Base-by-base conservation (phyloP, 1,140 invertebrate genomes). In the Mizuhopecten yessoensis region DNA sequence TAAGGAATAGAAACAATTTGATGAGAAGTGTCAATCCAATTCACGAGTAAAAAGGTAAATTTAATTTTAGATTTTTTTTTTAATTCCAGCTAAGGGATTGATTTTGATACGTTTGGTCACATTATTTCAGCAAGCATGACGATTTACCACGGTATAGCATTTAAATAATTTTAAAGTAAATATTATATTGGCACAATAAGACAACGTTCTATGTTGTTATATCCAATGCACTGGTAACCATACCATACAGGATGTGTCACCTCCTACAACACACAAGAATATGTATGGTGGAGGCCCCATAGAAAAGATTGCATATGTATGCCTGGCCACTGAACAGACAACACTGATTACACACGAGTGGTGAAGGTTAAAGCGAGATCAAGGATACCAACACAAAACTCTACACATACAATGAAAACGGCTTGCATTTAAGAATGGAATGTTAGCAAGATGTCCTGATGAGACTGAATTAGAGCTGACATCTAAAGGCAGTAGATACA, bases 371-470 rank as follows among this genome's bases (percentile, higher is more conserved):
- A 2, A 23, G 45, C 20, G 57, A 75, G 57, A 75, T 75, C 57
- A 75, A 29, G 57, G 57, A 75, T 75, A n/a, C n/a, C 17, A n/a
- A n/a, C 57, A 29, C 9, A 39, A 39, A 5, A 20, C 2, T 57
- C 3, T 75, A 29, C n/a, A 5, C n/a, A 75, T 7, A 75, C 57
- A 75, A 75, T n/a, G 23, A 75, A 29, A 75, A 75, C 57, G 29
- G 57, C 57, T 75, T 5, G 57, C 29, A n/a, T 75, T 75, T 75
- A 11, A 75, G 57, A 75, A 75, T 75, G 57, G 57, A 75, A 75
- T 75, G 57, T 75, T 75, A n/a, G 57, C n/a, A 75, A 29, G 57
- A n/a, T 17, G 23, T 75, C n/a, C 57, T 75, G 9, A 75, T 75
- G 57, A 7, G 11, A 17, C 57, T 29, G 57, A 75, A 45, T 15